phyloP scores from a whole-genome alignment of 2,797 vertebrate species.

The Neosalanx taihuensis region DNA sequence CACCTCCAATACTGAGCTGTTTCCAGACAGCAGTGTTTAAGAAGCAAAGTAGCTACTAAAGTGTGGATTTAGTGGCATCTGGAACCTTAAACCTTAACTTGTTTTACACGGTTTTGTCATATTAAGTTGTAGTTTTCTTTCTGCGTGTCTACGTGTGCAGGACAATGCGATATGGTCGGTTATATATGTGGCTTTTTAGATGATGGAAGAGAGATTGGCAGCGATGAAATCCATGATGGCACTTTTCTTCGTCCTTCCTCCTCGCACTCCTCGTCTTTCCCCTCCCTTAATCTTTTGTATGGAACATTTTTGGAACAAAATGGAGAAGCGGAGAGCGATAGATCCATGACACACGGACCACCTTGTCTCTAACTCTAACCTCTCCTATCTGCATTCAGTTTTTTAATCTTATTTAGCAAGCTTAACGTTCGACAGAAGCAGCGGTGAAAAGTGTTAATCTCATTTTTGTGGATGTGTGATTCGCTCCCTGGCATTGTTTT shows the following conservation, averaged over 20 bases:
- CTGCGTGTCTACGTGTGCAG: neutral
- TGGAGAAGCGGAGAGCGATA: conserved; percentile 68
- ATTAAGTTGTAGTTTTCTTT: conserved; percentile 42
- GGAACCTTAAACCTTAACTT: conserved; percentile 30
- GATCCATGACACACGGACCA: conserved; percentile 66
- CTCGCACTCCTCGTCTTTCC: conserved; percentile 68
- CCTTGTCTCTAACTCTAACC: conserved; percentile 60
- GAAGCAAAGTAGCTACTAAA: conserved; percentile 52
- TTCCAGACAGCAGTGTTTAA: conserved; percentile 32
- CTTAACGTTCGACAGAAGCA: conserved; percentile 26
- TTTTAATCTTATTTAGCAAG: conserved; percentile 38
- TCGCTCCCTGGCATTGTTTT: conserved; percentile 66
- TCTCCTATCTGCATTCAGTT: conserved; percentile 18
- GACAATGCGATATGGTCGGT: conserved; percentile 12
- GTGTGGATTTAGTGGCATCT: conserved; percentile 39
- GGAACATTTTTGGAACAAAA: conserved; percentile 79
- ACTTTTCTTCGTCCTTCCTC: conserved; percentile 68
- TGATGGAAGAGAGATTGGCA: conserved; percentile 63
- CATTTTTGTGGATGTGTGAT: conserved; percentile 38
- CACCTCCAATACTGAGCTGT: conserved; percentile 55
- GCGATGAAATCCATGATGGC: conserved; percentile 78
- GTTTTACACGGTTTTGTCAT: conserved; percentile 6
- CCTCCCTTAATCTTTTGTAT: conserved; percentile 80
- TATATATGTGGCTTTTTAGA: conserved; percentile 39
- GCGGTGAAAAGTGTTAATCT: conserved; percentile 45